Conservation (phyloP, 2,797 vertebrate species). For the Paratrypauchen microcephalus region DNA sequence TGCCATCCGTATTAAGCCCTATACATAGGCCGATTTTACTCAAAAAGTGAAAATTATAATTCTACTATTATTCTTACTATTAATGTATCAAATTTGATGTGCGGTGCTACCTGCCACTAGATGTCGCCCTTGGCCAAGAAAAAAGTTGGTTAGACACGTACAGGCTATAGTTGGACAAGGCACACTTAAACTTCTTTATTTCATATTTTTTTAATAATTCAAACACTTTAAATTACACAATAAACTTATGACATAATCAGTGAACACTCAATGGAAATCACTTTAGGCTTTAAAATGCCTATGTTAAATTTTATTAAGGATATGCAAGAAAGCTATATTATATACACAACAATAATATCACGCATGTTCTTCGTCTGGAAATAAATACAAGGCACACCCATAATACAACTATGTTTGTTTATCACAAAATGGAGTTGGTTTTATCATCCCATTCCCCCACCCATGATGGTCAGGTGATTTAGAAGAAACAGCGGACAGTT, state of each 20-base stretch:
- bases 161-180: too few species aligned
- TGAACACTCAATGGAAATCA: too few species aligned
- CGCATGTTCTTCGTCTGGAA: not conserved
- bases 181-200: too few species aligned
- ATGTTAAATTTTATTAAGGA: too few species aligned
- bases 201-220: too few species aligned
- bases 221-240: too few species aligned
- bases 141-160: not conserved
- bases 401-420: not conserved
- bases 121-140: not conserved
- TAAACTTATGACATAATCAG: too few species aligned
- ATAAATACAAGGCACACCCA: not conserved
- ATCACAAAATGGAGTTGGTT: not conserved
- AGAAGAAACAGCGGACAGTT: not conserved
- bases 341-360: not conserved
- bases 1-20: not conserved
- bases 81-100: not conserved
- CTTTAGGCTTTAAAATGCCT: too few species aligned
- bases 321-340: too few species aligned
- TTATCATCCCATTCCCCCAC: not conserved
- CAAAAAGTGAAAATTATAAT: not conserved
- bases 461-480: not conserved
- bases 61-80: not conserved
- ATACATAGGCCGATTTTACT: not conserved
- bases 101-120: not conserved